These are phyloP conservation scores for Heliconius congener DNA, from an alignment of 1,140 invertebrate genomes.

Conservation along the genomic window DNA sequence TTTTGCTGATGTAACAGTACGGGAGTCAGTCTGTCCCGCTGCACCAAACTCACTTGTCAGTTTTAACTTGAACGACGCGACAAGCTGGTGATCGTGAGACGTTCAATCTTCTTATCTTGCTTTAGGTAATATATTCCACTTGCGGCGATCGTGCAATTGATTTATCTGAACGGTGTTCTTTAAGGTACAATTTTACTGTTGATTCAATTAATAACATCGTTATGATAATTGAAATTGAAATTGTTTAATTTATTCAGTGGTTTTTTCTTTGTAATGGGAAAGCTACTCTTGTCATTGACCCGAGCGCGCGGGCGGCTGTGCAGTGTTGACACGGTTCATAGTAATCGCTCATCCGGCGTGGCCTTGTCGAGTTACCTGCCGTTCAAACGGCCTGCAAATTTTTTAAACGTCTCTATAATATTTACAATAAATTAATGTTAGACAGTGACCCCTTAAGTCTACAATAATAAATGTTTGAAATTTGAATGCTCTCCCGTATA, in stretches of 20 bases:
- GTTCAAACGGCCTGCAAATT: conserved; percentile 17
- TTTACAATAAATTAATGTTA: background rate
- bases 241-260: conserved; percentile 15
- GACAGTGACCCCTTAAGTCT: background rate
- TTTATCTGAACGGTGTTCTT: background rate
- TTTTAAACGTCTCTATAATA: background rate
- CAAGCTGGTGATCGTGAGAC: conserved; percentile 38
- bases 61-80: conserved; percentile 12
- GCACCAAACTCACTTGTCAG: conserved; percentile 5
- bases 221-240: background rate
- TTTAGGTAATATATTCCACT: conserved; percentile 31
- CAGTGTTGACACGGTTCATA: conserved; percentile 69
- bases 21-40: conserved; percentile 7
- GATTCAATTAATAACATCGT: background rate
- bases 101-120: conserved; percentile 35
- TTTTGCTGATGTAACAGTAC: conserved; percentile 35
- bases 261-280: conserved; percentile 39
- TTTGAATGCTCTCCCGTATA: too few relatives aligned
- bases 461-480: too few relatives aligned
- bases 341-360: conserved; percentile 69
- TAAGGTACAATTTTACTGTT: background rate
- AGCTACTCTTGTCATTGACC: conserved; percentile 71
- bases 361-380: conserved; percentile 53
- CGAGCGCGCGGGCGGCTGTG: conserved; percentile 57
- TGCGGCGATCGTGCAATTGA: background rate